These are phyloP conservation scores for Pteropus alecto DNA, from an alignment of 2,113 vertebrate genomes.

Conservation along the genomic window DNA sequence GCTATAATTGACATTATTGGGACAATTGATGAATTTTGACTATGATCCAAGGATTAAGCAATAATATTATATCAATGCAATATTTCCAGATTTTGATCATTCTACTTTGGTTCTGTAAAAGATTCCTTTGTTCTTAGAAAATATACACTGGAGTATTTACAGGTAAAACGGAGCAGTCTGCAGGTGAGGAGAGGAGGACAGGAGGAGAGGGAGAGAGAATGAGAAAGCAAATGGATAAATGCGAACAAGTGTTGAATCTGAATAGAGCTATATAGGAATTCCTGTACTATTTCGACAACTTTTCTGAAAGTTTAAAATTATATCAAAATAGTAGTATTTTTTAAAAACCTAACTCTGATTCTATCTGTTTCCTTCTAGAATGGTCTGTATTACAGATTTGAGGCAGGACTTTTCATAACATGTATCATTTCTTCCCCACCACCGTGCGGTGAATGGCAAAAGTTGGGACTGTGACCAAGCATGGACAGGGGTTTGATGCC, in stretches of 20 bases:
- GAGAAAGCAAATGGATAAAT: neutral
- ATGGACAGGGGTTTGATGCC: neutral
- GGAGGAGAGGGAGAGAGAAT: neutral
- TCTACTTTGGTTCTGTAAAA: neutral
- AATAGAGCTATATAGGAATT: neutral
- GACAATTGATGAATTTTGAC: neutral
- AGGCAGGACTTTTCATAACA: neutral
- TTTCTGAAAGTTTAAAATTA: neutral
- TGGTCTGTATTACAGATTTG: neutral
- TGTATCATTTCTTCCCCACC: rapidly evolving
- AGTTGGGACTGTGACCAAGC: neutral
- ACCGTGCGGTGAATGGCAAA: rapidly evolving
- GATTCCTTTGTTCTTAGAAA: neutral
- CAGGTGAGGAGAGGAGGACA: rapidly evolving
- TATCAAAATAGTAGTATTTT: neutral
- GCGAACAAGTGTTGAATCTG: neutral
- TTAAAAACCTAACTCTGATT: neutral
- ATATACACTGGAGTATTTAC: neutral
- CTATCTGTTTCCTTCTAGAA: neutral
- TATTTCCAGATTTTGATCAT: neutral
- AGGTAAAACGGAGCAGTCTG: neutral
- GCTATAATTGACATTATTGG: neutral
- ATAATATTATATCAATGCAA: neutral
- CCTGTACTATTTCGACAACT: neutral
- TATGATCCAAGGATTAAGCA: neutral